Conservation (phyloP, 1,140 invertebrate genomes). For the Habropoda laboriosa region DNA sequence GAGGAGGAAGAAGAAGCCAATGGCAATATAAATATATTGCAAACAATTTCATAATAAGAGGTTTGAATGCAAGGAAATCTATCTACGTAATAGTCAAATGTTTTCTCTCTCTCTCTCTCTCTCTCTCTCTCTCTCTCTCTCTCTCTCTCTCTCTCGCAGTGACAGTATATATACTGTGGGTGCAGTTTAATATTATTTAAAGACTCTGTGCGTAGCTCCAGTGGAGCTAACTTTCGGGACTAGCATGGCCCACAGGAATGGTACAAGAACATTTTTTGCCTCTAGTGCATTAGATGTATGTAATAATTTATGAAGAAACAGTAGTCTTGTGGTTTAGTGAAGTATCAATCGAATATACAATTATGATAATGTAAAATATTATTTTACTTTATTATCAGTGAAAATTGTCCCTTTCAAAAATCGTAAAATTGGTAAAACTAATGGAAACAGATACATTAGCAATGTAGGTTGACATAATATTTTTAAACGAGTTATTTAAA, state of each 20-base stretch:
- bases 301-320: conserved; percentile 65
- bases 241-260: conserved; percentile 47
- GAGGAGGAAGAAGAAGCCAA: conserved; percentile 74
- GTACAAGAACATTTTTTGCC: conserved; percentile 66
- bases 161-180: conserved; percentile 39
- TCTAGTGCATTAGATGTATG: conserved; percentile 60
- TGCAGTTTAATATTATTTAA: conserved; percentile 59
- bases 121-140: too few relatives aligned
- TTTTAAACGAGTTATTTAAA: conserved; percentile 64
- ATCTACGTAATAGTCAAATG: conserved; percentile 75
- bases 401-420: conserved; percentile 15
- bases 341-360: conserved; percentile 64
- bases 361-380: conserved; percentile 67
- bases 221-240: conserved; percentile 54
- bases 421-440: conserved; percentile 29
- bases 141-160: conserved; percentile 69
- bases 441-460: conserved; percentile 41
- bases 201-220: conserved; percentile 55
- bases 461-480: conserved; percentile 61
- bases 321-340: conserved; percentile 61
- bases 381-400: conserved; percentile 54
- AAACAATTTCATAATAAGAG: conserved; percentile 78
- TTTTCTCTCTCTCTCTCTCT: conserved; percentile 70
- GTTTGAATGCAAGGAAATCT: conserved; percentile 51
- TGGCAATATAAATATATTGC: conserved; percentile 74